phyloP scores from a whole-genome alignment of 2,888 invertebrate genomes.

The Macrosoma leucophasiata region DNA sequence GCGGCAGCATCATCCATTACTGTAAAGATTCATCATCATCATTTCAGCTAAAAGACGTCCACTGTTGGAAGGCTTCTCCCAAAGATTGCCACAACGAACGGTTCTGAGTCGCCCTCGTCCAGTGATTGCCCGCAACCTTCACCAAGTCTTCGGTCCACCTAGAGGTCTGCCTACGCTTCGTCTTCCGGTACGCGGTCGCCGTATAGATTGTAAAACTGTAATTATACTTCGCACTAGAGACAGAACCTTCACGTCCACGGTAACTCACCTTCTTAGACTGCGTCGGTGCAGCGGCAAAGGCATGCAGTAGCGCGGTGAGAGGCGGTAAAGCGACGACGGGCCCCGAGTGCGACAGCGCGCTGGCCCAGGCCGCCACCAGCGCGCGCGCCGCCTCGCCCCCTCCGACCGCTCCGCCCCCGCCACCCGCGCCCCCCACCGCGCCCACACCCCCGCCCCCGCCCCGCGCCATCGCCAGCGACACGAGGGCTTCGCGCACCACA shows the following conservation, averaged over 20 bases:
- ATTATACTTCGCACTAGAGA: background rate
- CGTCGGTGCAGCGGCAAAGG: slow-evolving; percentile 57
- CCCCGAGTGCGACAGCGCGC: slow-evolving; percentile 37
- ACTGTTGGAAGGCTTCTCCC: too few species aligned
- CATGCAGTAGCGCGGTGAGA: slow-evolving; percentile 55
- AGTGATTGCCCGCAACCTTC: too few species aligned
- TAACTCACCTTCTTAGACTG: slow-evolving; percentile 51
- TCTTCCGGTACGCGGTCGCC: too few species aligned
- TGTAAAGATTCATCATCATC: too few species aligned
- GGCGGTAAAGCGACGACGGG: slow-evolving; percentile 52
- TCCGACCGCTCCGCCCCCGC: slow-evolving; percentile 23
- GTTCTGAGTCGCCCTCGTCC: too few species aligned
- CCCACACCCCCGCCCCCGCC: slow-evolving; percentile 23
- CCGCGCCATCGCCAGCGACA: slow-evolving; percentile 44
- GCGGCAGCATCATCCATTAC: too few species aligned
- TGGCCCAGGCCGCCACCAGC: slow-evolving; percentile 50
- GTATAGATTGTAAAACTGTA: too few species aligned
- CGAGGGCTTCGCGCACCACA: slow-evolving; percentile 73
- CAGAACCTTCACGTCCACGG: too few species aligned
- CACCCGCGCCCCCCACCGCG: slow-evolving; percentile 21
- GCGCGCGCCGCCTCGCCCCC: slow-evolving; percentile 43
- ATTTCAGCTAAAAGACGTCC: too few species aligned
- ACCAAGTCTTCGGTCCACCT: too few species aligned
- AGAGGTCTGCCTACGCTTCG: too few species aligned
- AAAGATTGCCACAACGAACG: too few species aligned